phyloP scores from a whole-genome alignment of 2,888 invertebrate species.

The Lordiphosa andalusiaca region DNA sequence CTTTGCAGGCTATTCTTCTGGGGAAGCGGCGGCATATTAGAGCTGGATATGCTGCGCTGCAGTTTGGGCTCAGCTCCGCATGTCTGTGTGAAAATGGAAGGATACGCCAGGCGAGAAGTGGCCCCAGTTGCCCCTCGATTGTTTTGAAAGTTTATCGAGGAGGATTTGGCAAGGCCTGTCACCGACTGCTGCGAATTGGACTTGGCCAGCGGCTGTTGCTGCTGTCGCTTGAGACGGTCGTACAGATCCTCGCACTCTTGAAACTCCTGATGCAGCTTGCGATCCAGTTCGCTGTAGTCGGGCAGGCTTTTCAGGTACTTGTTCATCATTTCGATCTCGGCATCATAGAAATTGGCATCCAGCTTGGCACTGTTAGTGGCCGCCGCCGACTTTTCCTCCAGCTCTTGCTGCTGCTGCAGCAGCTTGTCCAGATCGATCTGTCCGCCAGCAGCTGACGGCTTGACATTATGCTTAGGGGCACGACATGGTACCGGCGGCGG shows the following conservation, averaged over 20 bases:
- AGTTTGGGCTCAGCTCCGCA: conserved; percentile 60
- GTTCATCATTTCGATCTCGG: conserved; percentile 81
- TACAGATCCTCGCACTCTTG: conserved; percentile 80
- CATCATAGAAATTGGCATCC: conserved; percentile 79
- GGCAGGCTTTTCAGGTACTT: conserved; percentile 80
- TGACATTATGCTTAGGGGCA: conserved; percentile 67
- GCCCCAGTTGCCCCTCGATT: conserved; percentile 20
- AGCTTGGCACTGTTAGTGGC: conserved; percentile 67
- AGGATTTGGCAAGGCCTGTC: conserved; percentile 65
- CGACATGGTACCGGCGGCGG: conserved; percentile 78
- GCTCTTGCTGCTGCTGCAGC: conserved; percentile 71
- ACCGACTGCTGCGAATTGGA: conserved; percentile 78
- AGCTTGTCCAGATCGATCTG: conserved; percentile 70
- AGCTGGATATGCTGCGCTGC: conserved; percentile 79
- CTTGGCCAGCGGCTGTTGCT: conserved; percentile 74
- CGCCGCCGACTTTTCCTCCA: conserved; percentile 73
- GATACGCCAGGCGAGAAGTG: conserved; percentile 73
- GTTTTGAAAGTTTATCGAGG: conserved; percentile 67
- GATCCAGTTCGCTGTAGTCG: conserved; percentile 80
- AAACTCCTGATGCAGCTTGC: conserved; percentile 79
- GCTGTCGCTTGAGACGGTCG: conserved; percentile 77
- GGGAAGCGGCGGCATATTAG: conserved; percentile 61
- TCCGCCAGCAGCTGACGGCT: conserved; percentile 7
- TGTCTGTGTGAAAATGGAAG: conserved; percentile 70
- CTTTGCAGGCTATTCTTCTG: conserved; percentile 51